Base-by-base conservation (phyloP, 2,113 vertebrate species). In the Microcebus lehilahytsara region DNA sequence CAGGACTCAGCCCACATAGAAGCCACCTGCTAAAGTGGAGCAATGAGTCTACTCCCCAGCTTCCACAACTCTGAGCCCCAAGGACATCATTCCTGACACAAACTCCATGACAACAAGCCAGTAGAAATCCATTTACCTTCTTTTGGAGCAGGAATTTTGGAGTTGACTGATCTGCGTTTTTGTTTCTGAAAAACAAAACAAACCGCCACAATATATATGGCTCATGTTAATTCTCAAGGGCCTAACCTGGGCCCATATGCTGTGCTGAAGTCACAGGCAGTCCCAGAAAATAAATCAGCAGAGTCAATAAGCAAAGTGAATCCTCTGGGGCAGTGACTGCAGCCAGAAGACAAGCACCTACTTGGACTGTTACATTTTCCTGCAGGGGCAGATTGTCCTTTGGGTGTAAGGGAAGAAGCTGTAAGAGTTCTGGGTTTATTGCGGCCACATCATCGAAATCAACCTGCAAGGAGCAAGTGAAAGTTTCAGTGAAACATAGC, bases 131-230 rank as follows among this genome's bases (percentile, higher is more conserved):
- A 79, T 95, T 98, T 97, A 99, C 99, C 98, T 98, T 99, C 98
- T 78, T 97, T 98, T 22, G 98, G 98, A 97, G 98, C 98, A 60
- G 99, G 99, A 97, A 99, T 99, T 98, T 98, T 99, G 91, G 99
- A 99, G 96, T 97, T 81, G 3, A 98, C 95, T 67, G 98, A 97
- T 97, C 98, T 98, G 56, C 98, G 98, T 49, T 97, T 99, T 89
- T 98, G 97, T 96, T 98, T 98, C 99, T 99, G 97, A 89, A 96
- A 97, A 93, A 94, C 62, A 97, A 98, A 98, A 96, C 71, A 89
- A 97, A 91, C 0, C 23, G 42, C 19, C 75, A 96, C 23, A 80
- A 92, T 20, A 78, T 60, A 77, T 66, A 77, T 56, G 42, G 81
- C 20, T 91, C 46, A 95, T 84, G 51, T 60, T 19, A 95, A 23